phyloP scores from a whole-genome alignment of 1,140 invertebrate species.

The Vollenhovia emeryi region DNA sequence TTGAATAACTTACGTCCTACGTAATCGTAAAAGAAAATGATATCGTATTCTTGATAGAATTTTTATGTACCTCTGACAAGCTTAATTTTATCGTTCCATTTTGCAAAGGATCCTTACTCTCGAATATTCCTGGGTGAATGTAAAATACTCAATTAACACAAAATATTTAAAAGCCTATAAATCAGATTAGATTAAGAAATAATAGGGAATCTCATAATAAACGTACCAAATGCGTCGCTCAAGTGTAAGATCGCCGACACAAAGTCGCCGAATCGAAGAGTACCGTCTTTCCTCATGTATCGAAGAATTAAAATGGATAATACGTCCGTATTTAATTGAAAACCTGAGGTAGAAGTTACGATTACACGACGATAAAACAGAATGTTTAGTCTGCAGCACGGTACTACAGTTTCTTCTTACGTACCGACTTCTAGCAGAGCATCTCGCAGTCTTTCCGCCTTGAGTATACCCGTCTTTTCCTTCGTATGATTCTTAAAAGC shows the following conservation, averaged over 20 bases:
- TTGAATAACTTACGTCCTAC: neutral
- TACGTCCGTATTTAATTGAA: constrained; percentile 93
- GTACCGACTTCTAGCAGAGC: constrained; percentile 93
- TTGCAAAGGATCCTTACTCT: constrained; percentile 92
- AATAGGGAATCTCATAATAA: neutral
- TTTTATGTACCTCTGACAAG: constrained; percentile 89
- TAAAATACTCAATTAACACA: constrained; percentile 31
- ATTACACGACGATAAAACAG: neutral
- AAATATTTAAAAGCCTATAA: neutral
- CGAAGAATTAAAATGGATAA: constrained; percentile 93
- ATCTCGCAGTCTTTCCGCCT: constrained; percentile 94
- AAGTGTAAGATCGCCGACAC: constrained; percentile 95
- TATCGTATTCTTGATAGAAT: neutral
- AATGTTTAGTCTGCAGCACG: neutral
- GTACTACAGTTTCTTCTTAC: constrained; percentile 3
- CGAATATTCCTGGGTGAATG: constrained; percentile 89
- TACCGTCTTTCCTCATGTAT: constrained; percentile 97
- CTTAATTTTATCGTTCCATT: constrained; percentile 93
- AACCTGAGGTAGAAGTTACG: constrained; percentile 84
- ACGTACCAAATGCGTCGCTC: constrained; percentile 93
- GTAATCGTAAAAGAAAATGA: neutral
- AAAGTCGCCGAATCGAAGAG: constrained; percentile 96
- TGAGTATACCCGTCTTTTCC: constrained; percentile 95
- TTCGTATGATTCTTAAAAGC: constrained; percentile 96
- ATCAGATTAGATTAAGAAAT: neutral